Base-by-base conservation (phyloP, 2,888 invertebrate species). In the Hyles lineata region DNA sequence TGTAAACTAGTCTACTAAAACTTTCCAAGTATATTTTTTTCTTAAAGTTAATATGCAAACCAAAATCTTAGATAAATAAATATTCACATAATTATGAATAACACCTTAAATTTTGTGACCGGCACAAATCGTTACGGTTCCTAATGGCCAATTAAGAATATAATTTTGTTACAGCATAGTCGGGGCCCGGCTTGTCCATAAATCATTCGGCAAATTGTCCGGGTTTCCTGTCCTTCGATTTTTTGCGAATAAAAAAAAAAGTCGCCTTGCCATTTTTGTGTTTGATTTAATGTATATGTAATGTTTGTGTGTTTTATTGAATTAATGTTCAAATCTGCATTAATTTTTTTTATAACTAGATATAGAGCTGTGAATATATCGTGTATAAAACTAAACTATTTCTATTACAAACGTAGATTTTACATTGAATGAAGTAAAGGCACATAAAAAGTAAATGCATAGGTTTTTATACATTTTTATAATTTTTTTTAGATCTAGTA, bases 121-220 rank as follows among this genome's bases (percentile, higher is more conserved):
- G 55, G n/a, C 55, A 17, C 70, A 73, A 35, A 70, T 62, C 70
- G 70, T 70, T 73, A 73, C 52, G 35, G 55, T n/a, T 29, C 78
- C 80, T 81, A 82, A 79, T 80, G 79, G 80, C 77, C 80, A 81
- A 83, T 85, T 85, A 83, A 80, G 77, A 74, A 76, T 76, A 79
- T 77, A 82, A 83, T 82, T 82, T 82, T 81, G 80, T 82, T 77
- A 76, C 79, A 70, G 7, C 70, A 70, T 58, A 55, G 73, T 55
- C 73, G 76, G 73, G 75, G 76, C 78, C 70, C 76, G 75, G 73
- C 74, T 59, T 43, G 60, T 70, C 55, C 73, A 80, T 81, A 81
- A 81, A 81, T 80, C 80, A 80, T 76, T 63, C 69, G 74, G 61
- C 77, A 79, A 83, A 82, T 80, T 79, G 78, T 74, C 76, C 73